Conservation (phyloP, 2,888 invertebrate genomes). For the Oxytorus armatus region DNA sequence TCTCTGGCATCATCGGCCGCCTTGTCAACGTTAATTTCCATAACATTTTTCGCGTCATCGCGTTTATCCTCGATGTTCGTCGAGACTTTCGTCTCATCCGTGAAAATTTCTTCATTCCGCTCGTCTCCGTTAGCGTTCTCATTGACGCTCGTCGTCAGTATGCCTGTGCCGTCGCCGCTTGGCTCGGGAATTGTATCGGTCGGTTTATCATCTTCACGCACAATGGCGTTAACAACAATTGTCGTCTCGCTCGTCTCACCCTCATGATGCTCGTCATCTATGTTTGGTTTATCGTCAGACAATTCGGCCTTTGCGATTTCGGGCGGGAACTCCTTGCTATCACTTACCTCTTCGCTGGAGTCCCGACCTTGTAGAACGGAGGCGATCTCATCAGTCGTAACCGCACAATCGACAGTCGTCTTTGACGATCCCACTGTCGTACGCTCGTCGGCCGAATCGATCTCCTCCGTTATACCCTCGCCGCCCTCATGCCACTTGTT, state of each 20-base stretch:
- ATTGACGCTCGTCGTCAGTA: constrained; percentile 48
- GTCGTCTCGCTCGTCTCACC: constrained; percentile 67
- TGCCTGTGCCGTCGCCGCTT: constrained; percentile 14
- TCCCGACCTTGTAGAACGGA: constrained; percentile 82
- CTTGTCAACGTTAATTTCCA: constrained; percentile 77
- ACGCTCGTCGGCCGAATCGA: constrained; percentile 82
- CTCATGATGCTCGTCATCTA: constrained; percentile 80
- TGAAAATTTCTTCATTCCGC: constrained; percentile 38
- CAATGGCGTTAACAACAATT: constrained; percentile 69
- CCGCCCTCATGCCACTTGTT: constrained; percentile 80
- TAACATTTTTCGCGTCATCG: constrained; percentile 33
- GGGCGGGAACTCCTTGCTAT: constrained; percentile 84
- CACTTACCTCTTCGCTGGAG: constrained; percentile 84
- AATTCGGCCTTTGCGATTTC: constrained; percentile 83
- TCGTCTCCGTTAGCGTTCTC: constrained; percentile 39
- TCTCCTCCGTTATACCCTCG: constrained; percentile 82
- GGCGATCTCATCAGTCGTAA: constrained; percentile 79
- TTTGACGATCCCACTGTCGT: constrained; percentile 76
- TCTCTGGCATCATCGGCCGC: constrained; percentile 65
- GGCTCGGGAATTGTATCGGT: constrained; percentile 45
- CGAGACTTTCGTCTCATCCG: constrained; percentile 15
- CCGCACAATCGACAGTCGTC: constrained; percentile 64
- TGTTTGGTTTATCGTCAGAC: constrained; percentile 84
- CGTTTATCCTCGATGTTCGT: constrained; percentile 36
- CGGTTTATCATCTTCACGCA: constrained; percentile 52